Base-by-base conservation (phyloP, 2,113 vertebrate genomes). In the Leucopsar rothschildi region DNA sequence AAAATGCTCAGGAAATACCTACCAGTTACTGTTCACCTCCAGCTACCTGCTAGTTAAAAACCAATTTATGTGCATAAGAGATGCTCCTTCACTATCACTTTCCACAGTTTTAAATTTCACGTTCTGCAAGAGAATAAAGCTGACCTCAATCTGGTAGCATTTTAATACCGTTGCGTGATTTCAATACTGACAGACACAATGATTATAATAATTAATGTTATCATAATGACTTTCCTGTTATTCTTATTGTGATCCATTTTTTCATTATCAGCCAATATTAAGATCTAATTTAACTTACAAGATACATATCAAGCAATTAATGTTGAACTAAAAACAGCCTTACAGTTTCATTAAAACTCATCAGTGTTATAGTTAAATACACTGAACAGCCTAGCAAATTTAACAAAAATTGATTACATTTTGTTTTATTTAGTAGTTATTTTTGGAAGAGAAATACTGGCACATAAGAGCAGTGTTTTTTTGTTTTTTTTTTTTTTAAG, bases 221-320 rank as follows among this genome's bases (percentile, higher is more conserved):
- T 88, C 40, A 61, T 96, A 89, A 96, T 93, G 27, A 91, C 66
- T 97, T 97, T 82, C 42, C 31, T 93, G 61, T 92, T 95, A 44
- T 89, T 94, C 85, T 92, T 95, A 79, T 92, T 93, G 55, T 79
- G 79, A 81, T 95, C 49, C 52, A 47, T 84, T 95, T 92, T 94
- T 89, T 65, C 47, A 82, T 90, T 94, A 91, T 86, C 61, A 73
- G 33, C 39, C 45, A 68, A 68, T 86, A 68, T 72, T 86, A 86
- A 87, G 55, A 90, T 90, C 72, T 93, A 85, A 93, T 86, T 93
- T 94, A 93, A 87, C 39, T 90, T 94, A 82, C 29, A 82, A 92
- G 70, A 66, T 93, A 47, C 31, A 47, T 95, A 79, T 52, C 72
- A 92, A 49, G 37, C 71, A 87, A 86, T 93, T 93, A 93, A 80